These are phyloP conservation scores for Manis javanica DNA, from an alignment of 2,797 vertebrate species.

Conservation along the genomic window DNA sequence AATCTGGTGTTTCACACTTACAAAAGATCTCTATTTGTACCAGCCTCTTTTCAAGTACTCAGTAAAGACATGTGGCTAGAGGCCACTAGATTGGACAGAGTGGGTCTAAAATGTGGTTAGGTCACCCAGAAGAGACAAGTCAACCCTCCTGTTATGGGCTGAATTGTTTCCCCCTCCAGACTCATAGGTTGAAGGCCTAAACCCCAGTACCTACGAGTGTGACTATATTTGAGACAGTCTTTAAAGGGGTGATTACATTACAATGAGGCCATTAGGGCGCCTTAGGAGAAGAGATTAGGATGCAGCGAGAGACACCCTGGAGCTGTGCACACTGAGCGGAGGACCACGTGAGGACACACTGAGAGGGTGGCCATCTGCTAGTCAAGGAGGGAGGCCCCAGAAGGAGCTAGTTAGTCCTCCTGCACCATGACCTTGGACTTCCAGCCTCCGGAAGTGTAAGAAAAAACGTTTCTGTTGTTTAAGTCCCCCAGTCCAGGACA, in stretches of 20 bases:
- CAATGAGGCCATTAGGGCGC: neutral
- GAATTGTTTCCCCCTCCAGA: neutral
- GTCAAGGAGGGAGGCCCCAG: neutral
- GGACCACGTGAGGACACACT: accelerated
- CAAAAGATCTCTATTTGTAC: neutral
- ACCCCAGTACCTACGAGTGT: neutral
- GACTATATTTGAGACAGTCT: neutral
- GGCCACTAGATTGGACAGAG: neutral
- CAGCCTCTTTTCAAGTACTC: neutral
- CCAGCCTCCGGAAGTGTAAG: neutral
- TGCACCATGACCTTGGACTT: neutral
- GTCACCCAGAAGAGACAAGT: neutral
- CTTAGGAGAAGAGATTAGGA: neutral
- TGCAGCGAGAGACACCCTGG: neutral
- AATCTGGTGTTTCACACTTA: neutral
- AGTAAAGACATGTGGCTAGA: neutral
- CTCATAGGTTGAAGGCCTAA: neutral
- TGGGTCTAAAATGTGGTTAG: neutral
- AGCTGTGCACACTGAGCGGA: neutral
- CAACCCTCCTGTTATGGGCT: neutral
- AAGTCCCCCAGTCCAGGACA: neutral
- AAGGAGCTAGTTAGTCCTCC: neutral
- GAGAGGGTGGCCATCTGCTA: neutral
- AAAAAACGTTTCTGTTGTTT: neutral
- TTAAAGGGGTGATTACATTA: neutral